Conservation (phyloP, 2,888 invertebrate genomes). For the Pyralis farinalis region DNA sequence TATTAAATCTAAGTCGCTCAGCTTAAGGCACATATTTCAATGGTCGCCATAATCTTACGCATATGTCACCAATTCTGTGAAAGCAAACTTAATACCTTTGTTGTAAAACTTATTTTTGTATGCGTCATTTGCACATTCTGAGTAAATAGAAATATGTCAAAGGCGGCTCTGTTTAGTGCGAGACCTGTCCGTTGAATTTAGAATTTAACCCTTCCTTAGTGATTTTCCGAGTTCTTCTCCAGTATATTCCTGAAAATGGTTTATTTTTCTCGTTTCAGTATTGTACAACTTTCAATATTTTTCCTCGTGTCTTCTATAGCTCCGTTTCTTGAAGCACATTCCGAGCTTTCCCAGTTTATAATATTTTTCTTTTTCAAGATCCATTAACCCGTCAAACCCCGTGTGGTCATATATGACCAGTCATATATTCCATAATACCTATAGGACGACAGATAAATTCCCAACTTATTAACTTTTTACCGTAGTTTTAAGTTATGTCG, state of each 20-base stretch:
- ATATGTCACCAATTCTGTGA: conserved; percentile 20
- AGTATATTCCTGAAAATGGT: background rate
- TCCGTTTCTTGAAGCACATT: too few relatives aligned
- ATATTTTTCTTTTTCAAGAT: too few relatives aligned
- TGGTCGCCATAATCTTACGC: conserved; percentile 20
- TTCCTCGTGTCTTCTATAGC: too few relatives aligned
- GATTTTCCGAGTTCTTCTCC: conserved; percentile 26
- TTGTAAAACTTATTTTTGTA: conserved; percentile 32
- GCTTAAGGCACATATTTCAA: conserved; percentile 37
- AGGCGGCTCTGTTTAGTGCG: conserved; percentile 41
- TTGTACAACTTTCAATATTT: background rate
- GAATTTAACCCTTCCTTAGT: conserved; percentile 38
- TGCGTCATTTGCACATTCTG: conserved; percentile 18
- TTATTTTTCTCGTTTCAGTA: background rate
- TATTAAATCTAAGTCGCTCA: conserved; percentile 39
- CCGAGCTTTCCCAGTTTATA: too few relatives aligned
- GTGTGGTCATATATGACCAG: too few relatives aligned
- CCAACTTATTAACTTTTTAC: too few relatives aligned
- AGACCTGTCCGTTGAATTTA: conserved; percentile 44
- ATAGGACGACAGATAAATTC: too few relatives aligned
- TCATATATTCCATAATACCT: too few relatives aligned
- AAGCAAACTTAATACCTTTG: conserved; percentile 31
- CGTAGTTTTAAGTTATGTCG: too few relatives aligned
- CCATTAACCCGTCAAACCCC: too few relatives aligned
- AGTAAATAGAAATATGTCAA: conserved; percentile 48